These are phyloP conservation scores for Australoheros facetus DNA, from an alignment of 2,797 vertebrate genomes.

Conservation along the genomic window DNA sequence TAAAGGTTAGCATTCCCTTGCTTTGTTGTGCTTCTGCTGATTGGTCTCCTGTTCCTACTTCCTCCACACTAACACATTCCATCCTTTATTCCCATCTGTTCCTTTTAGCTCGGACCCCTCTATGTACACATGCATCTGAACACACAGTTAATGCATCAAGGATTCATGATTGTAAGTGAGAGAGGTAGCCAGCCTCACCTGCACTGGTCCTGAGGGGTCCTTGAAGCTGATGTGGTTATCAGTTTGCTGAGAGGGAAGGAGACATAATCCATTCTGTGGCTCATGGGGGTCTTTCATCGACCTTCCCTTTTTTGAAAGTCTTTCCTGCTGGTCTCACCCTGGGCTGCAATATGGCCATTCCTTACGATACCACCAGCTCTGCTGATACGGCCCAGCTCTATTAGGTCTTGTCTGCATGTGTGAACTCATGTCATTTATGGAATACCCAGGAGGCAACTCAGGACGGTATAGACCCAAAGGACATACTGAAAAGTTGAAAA, in stretches of 20 bases:
- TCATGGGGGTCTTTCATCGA: conserved; percentile 79
- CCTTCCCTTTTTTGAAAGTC: conserved; percentile 68
- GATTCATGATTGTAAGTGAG: conserved; percentile 70
- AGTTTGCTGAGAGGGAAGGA: conserved; percentile 73
- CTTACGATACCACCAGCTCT: conserved; percentile 56
- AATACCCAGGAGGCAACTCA: conserved; percentile 66
- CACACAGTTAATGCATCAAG: conserved; percentile 73
- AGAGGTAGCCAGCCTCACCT: conserved; percentile 73
- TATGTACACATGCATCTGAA: conserved; percentile 54
- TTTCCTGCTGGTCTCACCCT: conserved; percentile 68
- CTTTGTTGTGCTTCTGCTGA: conserved; percentile 66
- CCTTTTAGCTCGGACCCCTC: conserved; percentile 33
- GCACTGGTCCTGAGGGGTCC: conserved; percentile 70
- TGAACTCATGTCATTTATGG: conserved; percentile 69
- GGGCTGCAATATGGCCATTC: conserved; percentile 62
- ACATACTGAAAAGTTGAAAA: conserved; percentile 65
- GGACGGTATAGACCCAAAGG: conserved; percentile 65
- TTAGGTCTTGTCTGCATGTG: conserved; percentile 72
- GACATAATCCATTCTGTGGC: conserved; percentile 79
- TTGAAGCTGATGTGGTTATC: conserved; percentile 80
- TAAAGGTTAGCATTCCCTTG: conserved; percentile 68
- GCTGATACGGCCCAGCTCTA: conserved; percentile 71
- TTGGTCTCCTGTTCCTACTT: conserved; percentile 71
- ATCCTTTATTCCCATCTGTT: conserved; percentile 63
- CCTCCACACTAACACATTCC: conserved; percentile 54